phyloP scores from a whole-genome alignment of 2,113 vertebrate genomes.

The Diadophis punctatus region DNA sequence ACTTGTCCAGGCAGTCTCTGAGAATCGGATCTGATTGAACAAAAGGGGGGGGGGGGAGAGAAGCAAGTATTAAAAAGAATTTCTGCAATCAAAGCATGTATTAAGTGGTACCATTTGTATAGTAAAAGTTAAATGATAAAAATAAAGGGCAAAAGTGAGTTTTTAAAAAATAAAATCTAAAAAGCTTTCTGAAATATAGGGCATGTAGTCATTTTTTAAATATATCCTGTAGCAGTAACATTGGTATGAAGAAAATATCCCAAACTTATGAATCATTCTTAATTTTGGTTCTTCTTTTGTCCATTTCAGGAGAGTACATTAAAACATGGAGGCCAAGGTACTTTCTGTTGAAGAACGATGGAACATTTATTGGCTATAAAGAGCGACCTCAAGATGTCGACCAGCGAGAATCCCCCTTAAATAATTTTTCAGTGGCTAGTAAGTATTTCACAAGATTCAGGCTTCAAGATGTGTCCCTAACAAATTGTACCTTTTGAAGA shows the following conservation, averaged over 20 bases:
- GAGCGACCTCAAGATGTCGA: slow-evolving; percentile 92
- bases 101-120: background rate
- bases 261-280: background rate
- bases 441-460: slow-evolving; percentile 64
- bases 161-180: background rate
- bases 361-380: slow-evolving; percentile 97
- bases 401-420: slow-evolving; percentile 91
- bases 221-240: background rate
- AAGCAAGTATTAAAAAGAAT: background rate
- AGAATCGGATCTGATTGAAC: background rate
- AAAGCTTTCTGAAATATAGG: background rate
- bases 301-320: slow-evolving; percentile 88
- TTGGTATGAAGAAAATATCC: slow-evolving; percentile 14
- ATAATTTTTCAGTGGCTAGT: slow-evolving; percentile 99
- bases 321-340: slow-evolving; percentile 97
- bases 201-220: background rate
- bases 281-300: background rate
- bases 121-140: background rate
- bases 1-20: no score
- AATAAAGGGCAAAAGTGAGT: background rate
- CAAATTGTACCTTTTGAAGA: background rate
- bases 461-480: no score
- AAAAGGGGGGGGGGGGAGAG: background rate
- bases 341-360: slow-evolving; percentile 93
- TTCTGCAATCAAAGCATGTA: background rate